Evolutionary conservation across 2,797 vertebrate genomes (phyloP).

Genomic region (Sebastes hopkinsi): DNA sequence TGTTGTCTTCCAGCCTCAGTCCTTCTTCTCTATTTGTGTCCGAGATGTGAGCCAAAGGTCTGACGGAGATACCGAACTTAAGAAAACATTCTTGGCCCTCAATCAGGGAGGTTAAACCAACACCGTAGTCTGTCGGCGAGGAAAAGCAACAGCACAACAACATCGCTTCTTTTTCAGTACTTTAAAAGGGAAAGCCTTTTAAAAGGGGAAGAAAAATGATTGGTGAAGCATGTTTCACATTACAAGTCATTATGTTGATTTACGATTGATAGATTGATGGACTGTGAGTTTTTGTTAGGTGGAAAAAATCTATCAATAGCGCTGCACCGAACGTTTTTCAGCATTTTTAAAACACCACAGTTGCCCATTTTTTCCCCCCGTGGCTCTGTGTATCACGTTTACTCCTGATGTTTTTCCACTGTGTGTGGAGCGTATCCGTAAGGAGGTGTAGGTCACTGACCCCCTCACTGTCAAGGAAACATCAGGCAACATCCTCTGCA

Average conservation of each 20-base stretch:
- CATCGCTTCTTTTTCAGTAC: slow-evolving; percentile 19
- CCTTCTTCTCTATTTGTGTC: slow-evolving; percentile 25
- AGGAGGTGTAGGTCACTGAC: slow-evolving; percentile 49
- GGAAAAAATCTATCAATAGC: slow-evolving; percentile 35
- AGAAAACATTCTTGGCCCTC: slow-evolving; percentile 59
- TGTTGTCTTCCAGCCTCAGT: not conserved
- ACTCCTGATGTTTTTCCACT: slow-evolving; percentile 56
- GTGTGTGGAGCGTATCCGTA: slow-evolving; percentile 11
- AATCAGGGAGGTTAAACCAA: slow-evolving; percentile 66
- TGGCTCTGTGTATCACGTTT: slow-evolving; percentile 18
- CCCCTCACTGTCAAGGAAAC: slow-evolving; percentile 49
- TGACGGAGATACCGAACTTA: slow-evolving; percentile 62
- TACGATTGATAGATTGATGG: slow-evolving; percentile 68
- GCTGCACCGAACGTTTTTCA: slow-evolving; percentile 12
- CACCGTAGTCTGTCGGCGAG: slow-evolving; percentile 9
- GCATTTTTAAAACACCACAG: slow-evolving; percentile 37
- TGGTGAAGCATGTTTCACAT: slow-evolving; percentile 59
- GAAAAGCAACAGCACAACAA: slow-evolving; percentile 48
- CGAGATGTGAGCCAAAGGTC: slow-evolving; percentile 62
- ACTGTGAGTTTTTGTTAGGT: slow-evolving; percentile 35
- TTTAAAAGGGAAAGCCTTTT: slow-evolving; percentile 8
- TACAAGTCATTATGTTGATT: slow-evolving; percentile 64
- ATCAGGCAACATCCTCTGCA: slow-evolving; percentile 46
- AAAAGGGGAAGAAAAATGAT: slow-evolving; percentile 16
- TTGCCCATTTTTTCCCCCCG: slow-evolving; percentile 34